Base-by-base conservation (phyloP, 2,888 invertebrate species). In the Melangyna quadrimaculata region DNA sequence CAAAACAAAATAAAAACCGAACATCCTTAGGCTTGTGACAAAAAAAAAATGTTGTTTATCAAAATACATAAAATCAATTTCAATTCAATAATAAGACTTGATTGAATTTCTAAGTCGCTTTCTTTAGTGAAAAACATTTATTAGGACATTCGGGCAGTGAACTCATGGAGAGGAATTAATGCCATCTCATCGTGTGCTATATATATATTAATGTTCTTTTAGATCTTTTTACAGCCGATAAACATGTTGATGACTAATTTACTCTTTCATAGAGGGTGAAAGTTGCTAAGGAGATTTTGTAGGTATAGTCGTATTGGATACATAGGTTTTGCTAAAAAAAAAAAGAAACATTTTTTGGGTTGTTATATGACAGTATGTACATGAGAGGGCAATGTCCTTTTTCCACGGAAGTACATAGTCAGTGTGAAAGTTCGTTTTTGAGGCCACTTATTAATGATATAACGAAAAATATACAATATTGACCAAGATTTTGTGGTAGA, bases 201-300 rank as follows among this genome's bases (percentile, higher is more conserved):
- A 12, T 29, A 48, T 65, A 71, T 53, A 22, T 70, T 4, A 67
- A 59, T 65, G 9, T 22, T 37, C 9, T 24, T 40, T 24, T 14
- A 43, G 40, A 61, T 27, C 12, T 12, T 27, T 59, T 67, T 72
- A 59, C 59, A 32, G 72, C 48, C 82, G 72, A 78, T 70, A 79
- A 73, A 70, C 67, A 59, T 72, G 78, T 61, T 51, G 59, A 72
- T 82, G 82, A 82, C 78, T 67, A 82, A 81, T 77, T 77, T 69
- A 37, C 24, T 35, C 40, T 48, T 29, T 32, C 37, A 37, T 17
- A 29, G 48, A 57, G 57, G 78, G 78, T 40, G 24, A 40, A 65
- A 57, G 40, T 79, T 65, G 67, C 14, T 59, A 3, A 43, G 45
- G n/a, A 17, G 9, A 27, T 35, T 17, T 32, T 17, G 22, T 37